Conservation (phyloP, 2,113 vertebrate species). For the Xyliphius kryptos region DNA sequence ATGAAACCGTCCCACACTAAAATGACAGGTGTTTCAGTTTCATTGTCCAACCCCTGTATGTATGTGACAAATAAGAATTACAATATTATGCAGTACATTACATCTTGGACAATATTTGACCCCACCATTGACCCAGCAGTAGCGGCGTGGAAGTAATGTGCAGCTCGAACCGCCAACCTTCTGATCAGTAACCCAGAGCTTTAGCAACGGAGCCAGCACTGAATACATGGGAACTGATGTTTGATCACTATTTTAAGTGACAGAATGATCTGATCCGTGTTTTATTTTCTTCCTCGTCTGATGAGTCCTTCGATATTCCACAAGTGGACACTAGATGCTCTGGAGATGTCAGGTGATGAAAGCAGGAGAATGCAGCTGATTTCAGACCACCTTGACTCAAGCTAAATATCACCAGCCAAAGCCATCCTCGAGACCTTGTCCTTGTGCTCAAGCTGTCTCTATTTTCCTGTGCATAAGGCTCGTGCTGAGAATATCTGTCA, state of each 20-base stretch:
- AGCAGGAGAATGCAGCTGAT: constrained; percentile 21
- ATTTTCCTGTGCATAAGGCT: constrained; percentile 5
- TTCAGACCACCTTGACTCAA: constrained; percentile 2
- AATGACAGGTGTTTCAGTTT: no score
- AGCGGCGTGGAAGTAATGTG: no score
- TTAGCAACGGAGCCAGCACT: no score
- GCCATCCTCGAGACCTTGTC: neutral
- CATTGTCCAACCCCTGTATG: no score
- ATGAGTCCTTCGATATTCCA: constrained; percentile 14
- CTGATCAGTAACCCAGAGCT: no score
- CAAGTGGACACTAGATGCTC: neutral
- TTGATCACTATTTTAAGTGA: constrained; percentile 3
- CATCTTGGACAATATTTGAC: no score
- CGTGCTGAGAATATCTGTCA: constrained; percentile 19
- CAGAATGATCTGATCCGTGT: constrained; percentile 26
- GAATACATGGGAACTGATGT: neutral
- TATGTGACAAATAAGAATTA: no score
- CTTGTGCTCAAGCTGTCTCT: neutral
- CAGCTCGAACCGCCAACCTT: no score
- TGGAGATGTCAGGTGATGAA: constrained; percentile 4
- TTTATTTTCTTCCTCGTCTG: constrained; percentile 49
- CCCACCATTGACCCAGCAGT: no score
- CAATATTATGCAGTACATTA: no score
- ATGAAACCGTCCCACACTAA: no score
- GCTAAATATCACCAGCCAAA: neutral